Evolutionary conservation across 1,140 invertebrate genomes (phyloP).

Genomic region (Planococcus citri): DNA sequence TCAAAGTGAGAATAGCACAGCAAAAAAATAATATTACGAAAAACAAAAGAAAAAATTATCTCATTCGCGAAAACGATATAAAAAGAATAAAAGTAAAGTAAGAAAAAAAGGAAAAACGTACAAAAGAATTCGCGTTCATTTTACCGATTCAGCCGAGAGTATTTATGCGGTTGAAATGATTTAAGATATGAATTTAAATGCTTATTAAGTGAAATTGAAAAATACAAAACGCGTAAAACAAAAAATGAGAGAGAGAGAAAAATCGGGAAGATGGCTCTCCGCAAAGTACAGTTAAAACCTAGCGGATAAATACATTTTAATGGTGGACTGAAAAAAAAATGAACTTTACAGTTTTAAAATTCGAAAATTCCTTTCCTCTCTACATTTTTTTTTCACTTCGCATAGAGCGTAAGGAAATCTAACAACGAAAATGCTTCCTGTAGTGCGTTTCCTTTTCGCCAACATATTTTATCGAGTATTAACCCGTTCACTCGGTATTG

Average conservation of each 20-base stretch:
- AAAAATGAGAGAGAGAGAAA: not conserved
- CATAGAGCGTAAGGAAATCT: too few relatives aligned
- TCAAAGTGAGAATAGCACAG: not conserved
- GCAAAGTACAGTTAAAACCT: not conserved
- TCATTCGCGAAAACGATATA: not conserved
- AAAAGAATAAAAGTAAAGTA: not conserved
- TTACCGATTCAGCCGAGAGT: slow-evolving; percentile 4
- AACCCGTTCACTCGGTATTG: too few relatives aligned
- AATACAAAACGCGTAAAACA: not conserved
- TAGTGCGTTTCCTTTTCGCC: too few relatives aligned
- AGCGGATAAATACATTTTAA: slow-evolving; percentile 8
- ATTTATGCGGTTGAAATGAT: not conserved
- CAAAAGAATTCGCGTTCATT: not conserved
- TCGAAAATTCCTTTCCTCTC: not conserved
- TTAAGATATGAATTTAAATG: not conserved
- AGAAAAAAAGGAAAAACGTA: not conserved
- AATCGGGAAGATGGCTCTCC: not conserved
- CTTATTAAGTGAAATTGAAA: not conserved
- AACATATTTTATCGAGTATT: too few relatives aligned
- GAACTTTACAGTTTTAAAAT: not conserved
- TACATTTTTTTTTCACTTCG: not conserved
- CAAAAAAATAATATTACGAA: not conserved
- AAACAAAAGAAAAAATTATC: too few relatives aligned
- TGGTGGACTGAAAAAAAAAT: not conserved
- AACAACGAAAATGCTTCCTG: too few relatives aligned